Conservation (phyloP, 2,797 vertebrate species). For the Lutjanus argentimaculatus region DNA sequence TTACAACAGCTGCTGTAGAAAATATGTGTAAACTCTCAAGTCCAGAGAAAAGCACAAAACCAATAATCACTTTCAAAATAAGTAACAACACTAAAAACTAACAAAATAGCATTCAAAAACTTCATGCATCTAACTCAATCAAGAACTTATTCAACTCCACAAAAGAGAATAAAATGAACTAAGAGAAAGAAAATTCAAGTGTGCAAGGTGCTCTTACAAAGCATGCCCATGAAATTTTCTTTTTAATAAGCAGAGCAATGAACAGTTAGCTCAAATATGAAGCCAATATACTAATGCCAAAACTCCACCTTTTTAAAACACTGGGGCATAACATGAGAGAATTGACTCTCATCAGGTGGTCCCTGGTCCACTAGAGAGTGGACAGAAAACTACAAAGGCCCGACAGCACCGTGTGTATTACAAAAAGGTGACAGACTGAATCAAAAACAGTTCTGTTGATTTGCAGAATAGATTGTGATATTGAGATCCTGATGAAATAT, state of each 20-base stretch:
- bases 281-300: constrained; percentile 46
- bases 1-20: constrained; percentile 17
- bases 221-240: constrained; percentile 64
- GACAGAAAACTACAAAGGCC: constrained; percentile 47
- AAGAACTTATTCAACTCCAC: constrained; percentile 43
- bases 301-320: constrained; percentile 36
- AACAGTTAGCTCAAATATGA: constrained; percentile 55
- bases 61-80: constrained; percentile 50
- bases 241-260: constrained; percentile 79
- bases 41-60: constrained; percentile 68
- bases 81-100: constrained; percentile 58
- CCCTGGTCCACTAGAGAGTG: constrained; percentile 51
- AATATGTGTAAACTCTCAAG: constrained; percentile 67
- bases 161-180: constrained; percentile 43
- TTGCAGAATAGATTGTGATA: constrained; percentile 29
- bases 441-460: constrained; percentile 49
- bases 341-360: constrained; percentile 47
- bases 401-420: constrained; percentile 17
- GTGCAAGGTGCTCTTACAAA: constrained; percentile 32
- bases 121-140: constrained; percentile 64
- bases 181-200: constrained; percentile 27
- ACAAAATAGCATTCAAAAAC: constrained; percentile 54
- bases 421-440: constrained; percentile 44
- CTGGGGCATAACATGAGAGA: constrained; percentile 39
- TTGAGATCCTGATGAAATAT: constrained; percentile 48